Conservation (phyloP, 2,888 invertebrate species). For the Trichacis sp. region DNA sequence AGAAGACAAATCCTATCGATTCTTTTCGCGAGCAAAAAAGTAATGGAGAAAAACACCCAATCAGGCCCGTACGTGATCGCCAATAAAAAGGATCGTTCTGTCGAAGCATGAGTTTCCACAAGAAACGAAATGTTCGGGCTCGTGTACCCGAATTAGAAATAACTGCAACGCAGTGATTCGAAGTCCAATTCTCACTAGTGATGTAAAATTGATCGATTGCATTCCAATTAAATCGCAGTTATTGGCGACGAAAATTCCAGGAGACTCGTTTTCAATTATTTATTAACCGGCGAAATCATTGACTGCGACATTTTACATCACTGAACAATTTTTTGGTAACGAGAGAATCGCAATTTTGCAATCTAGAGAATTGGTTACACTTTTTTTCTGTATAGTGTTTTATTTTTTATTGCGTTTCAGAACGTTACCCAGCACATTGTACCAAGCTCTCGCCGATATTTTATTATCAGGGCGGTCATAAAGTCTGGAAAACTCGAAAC, state of each 20-base stretch:
- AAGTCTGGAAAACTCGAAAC: too few species aligned
- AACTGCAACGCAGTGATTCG: slow-evolving; percentile 58
- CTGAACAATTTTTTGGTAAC: too few species aligned
- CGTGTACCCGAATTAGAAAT: slow-evolving; percentile 55
- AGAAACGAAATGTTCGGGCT: slow-evolving; percentile 32
- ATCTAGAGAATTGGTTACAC: background rate
- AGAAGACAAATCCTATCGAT: slow-evolving; percentile 37
- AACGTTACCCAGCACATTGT: slow-evolving; percentile 31
- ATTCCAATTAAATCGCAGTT: too few species aligned
- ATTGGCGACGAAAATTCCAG: too few species aligned
- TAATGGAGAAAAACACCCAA: slow-evolving; percentile 44
- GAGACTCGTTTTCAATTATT: too few species aligned
- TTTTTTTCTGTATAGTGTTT: too few species aligned
- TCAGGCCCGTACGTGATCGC: slow-evolving; percentile 48
- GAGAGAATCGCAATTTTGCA: too few species aligned
- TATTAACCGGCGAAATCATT: too few species aligned
- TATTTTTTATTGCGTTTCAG: background rate
- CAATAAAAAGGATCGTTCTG: slow-evolving; percentile 35
- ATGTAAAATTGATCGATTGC: slow-evolving; percentile 14
- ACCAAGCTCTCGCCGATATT: slow-evolving; percentile 38
- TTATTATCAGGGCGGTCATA: too few species aligned
- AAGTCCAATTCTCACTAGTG: slow-evolving; percentile 34
- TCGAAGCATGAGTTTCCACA: slow-evolving; percentile 31
- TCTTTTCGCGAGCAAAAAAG: slow-evolving; percentile 31
- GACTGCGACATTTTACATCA: too few species aligned